A percentile compares a stretch with the other conserved stretches of the same genome.
These are phyloP conservation scores for Baronia brevicornis DNA, from an alignment of 2,888 invertebrate genomes.

Conservation along the genomic window DNA sequence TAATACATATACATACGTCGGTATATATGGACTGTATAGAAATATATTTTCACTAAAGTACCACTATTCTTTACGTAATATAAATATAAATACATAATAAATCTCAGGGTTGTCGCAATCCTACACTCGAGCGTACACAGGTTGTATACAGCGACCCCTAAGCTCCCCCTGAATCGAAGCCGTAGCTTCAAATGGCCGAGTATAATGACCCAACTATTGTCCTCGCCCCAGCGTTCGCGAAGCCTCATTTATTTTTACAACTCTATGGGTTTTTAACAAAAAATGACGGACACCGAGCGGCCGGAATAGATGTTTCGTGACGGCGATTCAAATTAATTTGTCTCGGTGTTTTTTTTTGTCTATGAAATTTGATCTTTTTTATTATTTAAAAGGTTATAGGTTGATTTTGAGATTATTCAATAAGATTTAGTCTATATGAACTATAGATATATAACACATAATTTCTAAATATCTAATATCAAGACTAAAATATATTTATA, in stretches of 20 bases:
- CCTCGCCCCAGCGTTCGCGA: constrained; percentile 59
- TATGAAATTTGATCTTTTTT: too few relatives aligned
- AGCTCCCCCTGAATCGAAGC: constrained; percentile 41
- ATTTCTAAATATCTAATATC: too few relatives aligned
- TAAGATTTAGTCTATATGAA: too few relatives aligned
- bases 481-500: too few relatives aligned
- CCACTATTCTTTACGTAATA: not conserved
- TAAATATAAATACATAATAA: constrained; percentile 21
- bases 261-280: constrained; percentile 58
- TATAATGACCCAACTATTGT: constrained; percentile 72
- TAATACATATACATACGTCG: too few relatives aligned
- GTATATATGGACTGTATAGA: not conserved
- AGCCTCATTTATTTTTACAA: constrained; percentile 61
- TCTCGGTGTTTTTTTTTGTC: too few relatives aligned
- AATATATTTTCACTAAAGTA: not conserved
- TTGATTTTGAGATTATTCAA: too few relatives aligned
- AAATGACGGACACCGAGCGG: constrained; percentile 48
- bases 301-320: constrained; percentile 47
- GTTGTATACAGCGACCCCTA: constrained; percentile 42
- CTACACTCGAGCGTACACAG: constrained; percentile 47
- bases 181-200: constrained; percentile 65
- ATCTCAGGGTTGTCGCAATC: constrained; percentile 37
- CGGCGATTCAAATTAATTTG: constrained; percentile 1
- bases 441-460: too few relatives aligned
- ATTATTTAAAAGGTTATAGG: too few relatives aligned